Evolutionary conservation across 2,797 vertebrate genomes (phyloP), one percentile per base, ranked within the genome.

Genomic region (Eleutherodactylus coqui): DNA sequence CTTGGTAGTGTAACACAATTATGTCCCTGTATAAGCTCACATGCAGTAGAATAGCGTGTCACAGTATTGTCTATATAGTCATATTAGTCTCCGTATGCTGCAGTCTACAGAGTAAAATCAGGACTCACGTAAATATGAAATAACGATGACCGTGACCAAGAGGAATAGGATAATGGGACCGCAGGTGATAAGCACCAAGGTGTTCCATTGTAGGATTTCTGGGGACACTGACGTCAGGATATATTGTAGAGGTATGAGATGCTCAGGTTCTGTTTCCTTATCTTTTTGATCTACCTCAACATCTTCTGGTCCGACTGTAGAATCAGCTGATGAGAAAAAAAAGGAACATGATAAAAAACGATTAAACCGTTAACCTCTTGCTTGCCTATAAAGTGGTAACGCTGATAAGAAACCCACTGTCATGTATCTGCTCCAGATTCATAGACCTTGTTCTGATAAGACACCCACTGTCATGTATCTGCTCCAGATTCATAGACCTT

Each of bases 201-300:
- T 77, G 73, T 77, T 84, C 13, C 11, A 6, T 27, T 53, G 1
- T n/a, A 49, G 73, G 21, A 67, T 58, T 19, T 51, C 19, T 49
- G 53, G 58, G 36, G 43, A 32, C 21, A 84, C 72, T 2, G 83
- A 77, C 32, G 83, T 84, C 73, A 77, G 43, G 43, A 84, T 76
- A 29, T 55, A 43, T n/a, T 34, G 16, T 36, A 77, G 24, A 9
- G 43, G 9, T 43, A 84, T 84, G 13, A 84, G 41, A 47, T 84
- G 24, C 21, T 67, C 47, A 6, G 32, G 43, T 16, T 45, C 73
- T 2, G 29, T 21, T 34, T 76, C 41, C 3, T 76, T 32, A 3
- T 76, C 82, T 13, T 29, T 32, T 8, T 67, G 41, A 17, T 84
- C 58, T 8, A 17, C 5, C 24, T 64, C 29, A 9, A 16, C 4